Base-by-base conservation (phyloP, 2,888 invertebrate genomes). In the Cremastinae sp. region DNA sequence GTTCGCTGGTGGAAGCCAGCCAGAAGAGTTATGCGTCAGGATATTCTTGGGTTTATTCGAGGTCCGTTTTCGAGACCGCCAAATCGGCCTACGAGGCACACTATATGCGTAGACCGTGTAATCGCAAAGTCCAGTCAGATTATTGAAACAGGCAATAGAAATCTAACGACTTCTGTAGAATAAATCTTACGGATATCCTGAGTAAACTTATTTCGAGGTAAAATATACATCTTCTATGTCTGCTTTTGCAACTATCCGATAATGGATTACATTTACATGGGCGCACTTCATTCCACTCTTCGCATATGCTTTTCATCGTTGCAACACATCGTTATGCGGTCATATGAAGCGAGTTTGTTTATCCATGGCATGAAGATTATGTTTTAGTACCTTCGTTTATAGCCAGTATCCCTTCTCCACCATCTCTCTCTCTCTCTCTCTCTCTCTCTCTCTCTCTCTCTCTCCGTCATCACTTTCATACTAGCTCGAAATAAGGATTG, bases 211-310 rank as follows among this genome's bases (percentile, higher is more conserved):
- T 61, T 62, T 54, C 12, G 36, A 20, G 12, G 28, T 28, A 5
- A 28, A 3, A 28, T 49, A 43, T 59, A 34, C 34, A 69, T 18
- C 10, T 34, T 14, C 14, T 10, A n/a, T 38, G 5, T 12, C 22
- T 1, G 49, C 34, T 56, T 47, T 41, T 49, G 53, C 18, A 38
- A 56, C 43, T 16, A 36, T 10, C 49, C 14, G 54, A 75, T 71
- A 71, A 65, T 28, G 18, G 56, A 72, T 75, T 62, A 62, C 41
- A 54, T 43, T 75, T 75, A 62, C 71, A 72, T 68, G 54, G 59
- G 9, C 41, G 10, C 12, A 53, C 16, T 51, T 43, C 45, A 53
- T 68, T 62, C 22, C n/a, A 56, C 43, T 61, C 28, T 14, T 43
- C 43, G 36, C n/a, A 43, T 20, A 43, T 20, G 28, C 20, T 38